Evolutionary conservation across 2,888 invertebrate species (phyloP).

Genomic region (Pseudococcus viburni): DNA sequence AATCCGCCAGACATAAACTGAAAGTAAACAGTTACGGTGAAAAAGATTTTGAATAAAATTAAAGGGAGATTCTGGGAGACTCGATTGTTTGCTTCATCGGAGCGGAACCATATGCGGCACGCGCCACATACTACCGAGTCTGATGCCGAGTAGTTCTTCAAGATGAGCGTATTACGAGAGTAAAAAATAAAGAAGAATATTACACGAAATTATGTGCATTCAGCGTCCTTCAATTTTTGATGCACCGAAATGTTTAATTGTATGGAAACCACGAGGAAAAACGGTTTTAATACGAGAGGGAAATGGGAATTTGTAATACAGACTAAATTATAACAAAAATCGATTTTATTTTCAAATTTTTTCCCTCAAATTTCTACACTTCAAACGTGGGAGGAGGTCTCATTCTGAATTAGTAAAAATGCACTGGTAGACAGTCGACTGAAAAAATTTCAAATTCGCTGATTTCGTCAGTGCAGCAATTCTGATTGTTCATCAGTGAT

Average conservation of each 20-base stretch:
- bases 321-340: too few relatives aligned
- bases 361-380: too few relatives aligned
- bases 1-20: conserved; percentile 46
- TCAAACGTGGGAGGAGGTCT: too few relatives aligned
- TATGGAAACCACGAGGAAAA: neutral
- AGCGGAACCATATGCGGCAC: conserved; percentile 62
- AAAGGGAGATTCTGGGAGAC: conserved; percentile 65
- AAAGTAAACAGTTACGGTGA: conserved; percentile 60
- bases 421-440: too few relatives aligned
- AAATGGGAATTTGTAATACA: too few relatives aligned
- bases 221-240: conserved; percentile 5
- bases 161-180: neutral
- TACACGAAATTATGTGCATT: neutral
- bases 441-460: too few relatives aligned
- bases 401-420: too few relatives aligned
- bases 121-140: conserved; percentile 59
- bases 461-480: too few relatives aligned
- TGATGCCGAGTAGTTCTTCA: conserved; percentile 23
- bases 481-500: too few relatives aligned
- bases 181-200: neutral
- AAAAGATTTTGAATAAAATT: conserved; percentile 62
- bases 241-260: too few relatives aligned
- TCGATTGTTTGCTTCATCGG: conserved; percentile 64
- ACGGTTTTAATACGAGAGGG: neutral
- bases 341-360: too few relatives aligned